Base-by-base conservation (phyloP, 2,113 vertebrate genomes). In the Zeus faber region DNA sequence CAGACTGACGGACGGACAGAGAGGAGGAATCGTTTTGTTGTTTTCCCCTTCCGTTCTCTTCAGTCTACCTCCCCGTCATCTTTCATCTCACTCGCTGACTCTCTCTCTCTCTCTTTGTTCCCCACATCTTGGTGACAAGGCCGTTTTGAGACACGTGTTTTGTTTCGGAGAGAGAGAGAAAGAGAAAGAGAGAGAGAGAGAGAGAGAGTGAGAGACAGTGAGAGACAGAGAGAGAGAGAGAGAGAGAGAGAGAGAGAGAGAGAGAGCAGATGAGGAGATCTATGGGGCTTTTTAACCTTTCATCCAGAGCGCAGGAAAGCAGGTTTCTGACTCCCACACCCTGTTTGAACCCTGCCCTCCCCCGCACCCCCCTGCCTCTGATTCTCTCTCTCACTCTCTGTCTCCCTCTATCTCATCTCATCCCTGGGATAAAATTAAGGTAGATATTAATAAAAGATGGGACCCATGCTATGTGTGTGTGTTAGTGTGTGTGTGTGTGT, bases 381-480 rank as follows among this genome's bases (percentile, higher is more conserved):
- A 33, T 18, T 23, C 54, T 35, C 41, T 25, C 53, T 8, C 31
- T 16, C 20, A 5, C 40, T 3, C 17, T 22, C 22, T 31, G 37
- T 37, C 59, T 44, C 49, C 47, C 49, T 47, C 22, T 63, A 54
- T 49, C 29, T 41, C 51, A 47, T 52, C 21, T 65, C 62, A 37
- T 65, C 53, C 13, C 14, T 29, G 46, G 58, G 63, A 74, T 61
- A 53, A 76, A 70, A 72, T 76, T 70, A 70, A 72, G 49, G 45
- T 8, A 22, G 48, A 8, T 60, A 79, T 75, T 70, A 64, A 70
- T 61, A 66, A 58, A 60, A 37, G 20, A 74, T 41, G 59, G 24
- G 61, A 49, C 53, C 63, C 52, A 22, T 54, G 49, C 58, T n/a
- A 29, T 35, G 18, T 51, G 49, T 35, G 29, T 51, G 49, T 52